Evolutionary conservation across 2,888 invertebrate genomes (phyloP), one percentile per base, ranked within the genome.

Genomic region (Synergus itoensis): DNA sequence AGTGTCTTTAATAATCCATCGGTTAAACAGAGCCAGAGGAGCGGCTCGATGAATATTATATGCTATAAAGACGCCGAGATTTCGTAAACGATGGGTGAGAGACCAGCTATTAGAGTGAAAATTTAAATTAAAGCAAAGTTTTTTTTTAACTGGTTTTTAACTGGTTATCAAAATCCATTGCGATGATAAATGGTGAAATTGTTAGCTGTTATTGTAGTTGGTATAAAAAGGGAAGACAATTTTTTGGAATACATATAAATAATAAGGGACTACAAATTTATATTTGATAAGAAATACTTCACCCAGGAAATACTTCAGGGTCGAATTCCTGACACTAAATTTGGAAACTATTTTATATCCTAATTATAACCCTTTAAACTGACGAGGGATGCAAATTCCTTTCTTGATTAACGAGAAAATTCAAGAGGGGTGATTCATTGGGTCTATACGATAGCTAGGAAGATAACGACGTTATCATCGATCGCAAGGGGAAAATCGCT

Each of bases 391-490:
- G 36, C n/a, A 67, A 21, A 48, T 48, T 73, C n/a, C 48, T 73
- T 36, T 9, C 11, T 28, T 53, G 28, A 73, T 53, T 73, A 53
- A 53, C n/a, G 69, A 48, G 1, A 60, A 11, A 36, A 53, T 73
- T 40, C 53, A 73, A 40, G 28, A 73, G n/a, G 28, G 9, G 3
- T 28, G 48, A 36, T 73, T 73, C 73, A 36, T n/a, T 53, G 53
- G 8, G 53, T 73, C n/a, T 73, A 53, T 73, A 73, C 53, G n/a
- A 73, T n/a, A 73, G 28, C n/a, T 14, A n/a, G 53, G 4, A 73
- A n/a, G 73, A 53, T 73, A 73, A 73, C 45, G 45, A 45, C 14
- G 28, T 69, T 69, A 69, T 69, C 28, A 69, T 69, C 45, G 69
- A 67, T 67, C 48, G 48, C 16, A 53, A 16, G 9, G 9, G 14